Evolutionary conservation across 1,140 invertebrate genomes (phyloP).

Genomic region (Heliconius himera): DNA sequence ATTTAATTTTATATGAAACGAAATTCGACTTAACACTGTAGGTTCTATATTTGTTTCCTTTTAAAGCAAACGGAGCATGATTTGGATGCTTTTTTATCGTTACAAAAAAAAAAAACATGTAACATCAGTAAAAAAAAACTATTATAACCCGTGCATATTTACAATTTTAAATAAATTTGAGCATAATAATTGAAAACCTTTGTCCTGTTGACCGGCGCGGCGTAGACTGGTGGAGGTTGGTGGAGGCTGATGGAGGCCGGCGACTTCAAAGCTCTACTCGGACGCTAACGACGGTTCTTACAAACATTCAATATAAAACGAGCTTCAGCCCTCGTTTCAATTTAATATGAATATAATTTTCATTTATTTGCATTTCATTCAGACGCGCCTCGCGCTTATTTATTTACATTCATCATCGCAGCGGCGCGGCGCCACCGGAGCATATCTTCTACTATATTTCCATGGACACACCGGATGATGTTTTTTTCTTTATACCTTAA

Average conservation of each 20-base stretch:
- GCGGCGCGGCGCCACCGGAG: neutral
- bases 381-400: constrained; percentile 13
- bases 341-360: constrained; percentile 35
- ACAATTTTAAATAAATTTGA: neutral
- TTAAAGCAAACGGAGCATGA: too few species aligned
- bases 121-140: too few species aligned
- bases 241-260: neutral
- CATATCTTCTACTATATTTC: neutral
- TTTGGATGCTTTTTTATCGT: too few species aligned
- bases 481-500: too few species aligned
- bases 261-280: neutral
- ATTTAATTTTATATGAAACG: neutral
- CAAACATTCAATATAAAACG: constrained; percentile 28
- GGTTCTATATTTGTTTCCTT: too few species aligned
- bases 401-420: constrained; percentile 20
- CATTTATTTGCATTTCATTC: constrained; percentile 34
- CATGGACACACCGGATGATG: neutral
- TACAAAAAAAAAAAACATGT: too few species aligned
- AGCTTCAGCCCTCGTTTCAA: constrained; percentile 19
- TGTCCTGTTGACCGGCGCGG: neutral
- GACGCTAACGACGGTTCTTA: constrained; percentile 8
- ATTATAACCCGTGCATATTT: neutral
- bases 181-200: neutral
- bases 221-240: neutral
- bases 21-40: neutral